These are phyloP conservation scores for Kryptopterus vitreolus DNA, from an alignment of 2,797 vertebrate genomes.

Conservation along the genomic window DNA sequence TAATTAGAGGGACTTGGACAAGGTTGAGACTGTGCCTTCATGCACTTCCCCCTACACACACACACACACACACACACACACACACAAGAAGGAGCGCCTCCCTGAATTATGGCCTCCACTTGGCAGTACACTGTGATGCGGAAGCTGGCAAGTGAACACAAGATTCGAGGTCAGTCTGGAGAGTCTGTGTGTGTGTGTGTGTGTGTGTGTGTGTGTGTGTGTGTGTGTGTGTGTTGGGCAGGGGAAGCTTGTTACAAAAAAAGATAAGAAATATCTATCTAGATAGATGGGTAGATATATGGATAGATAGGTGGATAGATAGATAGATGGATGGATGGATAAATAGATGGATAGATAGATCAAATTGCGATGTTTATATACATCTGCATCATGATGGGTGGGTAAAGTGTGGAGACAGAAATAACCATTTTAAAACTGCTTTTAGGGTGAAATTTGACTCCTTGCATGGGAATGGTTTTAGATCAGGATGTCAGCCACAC, in stretches of 20 bases:
- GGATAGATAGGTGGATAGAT: too few species aligned
- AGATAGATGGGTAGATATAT: too few species aligned
- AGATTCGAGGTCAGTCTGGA: slow-evolving; percentile 33
- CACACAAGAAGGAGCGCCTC: slow-evolving; percentile 10
- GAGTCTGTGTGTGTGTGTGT: slow-evolving; percentile 3
- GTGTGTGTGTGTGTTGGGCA: not conserved
- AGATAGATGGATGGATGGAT: too few species aligned
- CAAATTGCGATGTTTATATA: not conserved
- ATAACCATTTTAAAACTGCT: not conserved
- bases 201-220: slow-evolving; percentile 15
- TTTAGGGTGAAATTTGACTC: not conserved
- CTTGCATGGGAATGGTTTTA: slow-evolving; percentile 59
- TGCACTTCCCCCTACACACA: not conserved
- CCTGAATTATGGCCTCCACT: slow-evolving; percentile 42
- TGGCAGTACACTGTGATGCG: slow-evolving; percentile 44
- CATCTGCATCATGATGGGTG: not conserved
- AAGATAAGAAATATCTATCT: not conserved
- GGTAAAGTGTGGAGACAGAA: not conserved
- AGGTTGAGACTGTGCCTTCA: slow-evolving; percentile 19
- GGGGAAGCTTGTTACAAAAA: not conserved
- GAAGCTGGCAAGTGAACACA: slow-evolving; percentile 38
- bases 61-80: not conserved
- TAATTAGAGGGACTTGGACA: slow-evolving; percentile 35
- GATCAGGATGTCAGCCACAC: slow-evolving; percentile 63
- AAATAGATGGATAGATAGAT: too few species aligned